Evolutionary conservation across 2,113 vertebrate genomes (phyloP), one percentile per base, ranked within the genome.

Genomic region (Pantherophis guttatus): DNA sequence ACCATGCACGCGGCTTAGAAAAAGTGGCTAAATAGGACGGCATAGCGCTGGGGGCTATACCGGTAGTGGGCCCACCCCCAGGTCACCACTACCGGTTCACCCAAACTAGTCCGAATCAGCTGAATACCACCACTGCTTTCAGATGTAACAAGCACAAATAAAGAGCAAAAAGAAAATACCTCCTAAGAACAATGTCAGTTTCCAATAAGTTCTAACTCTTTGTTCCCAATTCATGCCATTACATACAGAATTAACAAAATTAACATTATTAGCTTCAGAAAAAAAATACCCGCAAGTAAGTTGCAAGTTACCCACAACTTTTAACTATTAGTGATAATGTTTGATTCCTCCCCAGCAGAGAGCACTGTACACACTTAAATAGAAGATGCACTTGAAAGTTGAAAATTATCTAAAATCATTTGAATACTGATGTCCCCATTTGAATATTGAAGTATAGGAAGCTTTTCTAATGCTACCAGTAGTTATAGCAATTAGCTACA

Each of bases 261-360:
- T 26, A 44, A 24, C 19, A 17, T 8, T 57, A 24, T 13, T 52
- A 50, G 24, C 65, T 94, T 91, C 33, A 57, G 81, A 88, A 12
- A 54, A 54, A 92, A 44, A 2, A 54, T 1, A 39, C 21, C 58
- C 10, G 23, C 6, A 29, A 13, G 26, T 59, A 94, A 48, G 52
- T 57, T 65, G 8, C 3, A 1, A 23, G 24, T 91, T 33, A 53
- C 91, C 21, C 19, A 55, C 23, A 33, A 90, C 0, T 0, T 48
- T 86, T 24, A 62, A 33, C 0, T 85, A 1, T 23, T 19, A 13
- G 19, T 91, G 33, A n/a, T 62, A 95, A 91, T 52, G 19, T 88
- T 52, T n/a, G 58, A 52, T 24, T 2, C 12, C 17, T 26, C 9
- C 96, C 95, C 96, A 97, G 95, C 93, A 97, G 96, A 96, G 94